These are phyloP conservation scores for Synergus japonicus DNA, from an alignment of 2,888 invertebrate genomes.

Conservation along the genomic window DNA sequence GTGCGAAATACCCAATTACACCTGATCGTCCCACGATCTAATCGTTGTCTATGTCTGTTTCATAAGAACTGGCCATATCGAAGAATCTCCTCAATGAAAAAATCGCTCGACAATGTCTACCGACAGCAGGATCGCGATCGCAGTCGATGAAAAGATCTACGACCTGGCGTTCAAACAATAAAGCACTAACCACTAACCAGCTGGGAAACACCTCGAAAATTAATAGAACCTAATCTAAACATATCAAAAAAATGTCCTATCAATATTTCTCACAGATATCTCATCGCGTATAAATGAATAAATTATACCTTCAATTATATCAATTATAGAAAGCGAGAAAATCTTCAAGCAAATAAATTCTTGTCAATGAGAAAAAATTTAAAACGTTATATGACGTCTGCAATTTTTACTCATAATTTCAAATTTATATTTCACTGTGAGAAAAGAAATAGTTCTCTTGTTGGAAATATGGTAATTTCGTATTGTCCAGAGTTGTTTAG, in stretches of 20 bases:
- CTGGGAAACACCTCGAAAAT: conserved; percentile 4
- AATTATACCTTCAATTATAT: no score
- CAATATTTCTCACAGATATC: no score
- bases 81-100: conserved; percentile 21
- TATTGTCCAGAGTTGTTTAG: background rate
- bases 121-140: conserved; percentile 28
- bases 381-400: no score
- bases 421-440: no score
- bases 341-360: no score
- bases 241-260: background rate
- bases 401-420: no score
- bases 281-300: no score
- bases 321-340: no score
- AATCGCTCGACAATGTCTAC: conserved; percentile 33
- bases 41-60: conserved; percentile 38
- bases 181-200: background rate
- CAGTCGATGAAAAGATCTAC: conserved; percentile 24
- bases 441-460: background rate
- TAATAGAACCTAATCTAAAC: conserved; percentile 7
- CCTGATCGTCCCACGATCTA: conserved; percentile 38
- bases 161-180: background rate
- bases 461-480: background rate
- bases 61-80: conserved; percentile 30
- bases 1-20: conserved; percentile 39
- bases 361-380: no score